These are phyloP conservation scores for Eubasilissa splendida DNA, from an alignment of 2,888 invertebrate genomes.

Conservation along the genomic window DNA sequence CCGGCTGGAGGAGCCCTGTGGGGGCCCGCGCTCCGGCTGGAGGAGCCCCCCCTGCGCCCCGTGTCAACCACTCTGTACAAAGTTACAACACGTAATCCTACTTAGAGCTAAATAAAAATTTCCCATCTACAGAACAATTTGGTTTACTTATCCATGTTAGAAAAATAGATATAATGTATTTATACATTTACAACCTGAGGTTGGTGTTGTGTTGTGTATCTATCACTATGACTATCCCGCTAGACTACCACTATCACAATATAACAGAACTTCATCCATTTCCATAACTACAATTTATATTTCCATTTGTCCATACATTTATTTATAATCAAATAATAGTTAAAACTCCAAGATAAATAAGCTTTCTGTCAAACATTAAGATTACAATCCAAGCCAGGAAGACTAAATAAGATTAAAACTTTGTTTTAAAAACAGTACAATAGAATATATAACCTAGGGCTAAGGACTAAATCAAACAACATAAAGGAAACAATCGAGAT, in stretches of 20 bases:
- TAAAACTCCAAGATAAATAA: slow-evolving; percentile 49
- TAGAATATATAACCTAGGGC: slow-evolving; percentile 51
- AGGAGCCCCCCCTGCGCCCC: slow-evolving; percentile 37
- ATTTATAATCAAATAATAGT: slow-evolving; percentile 49
- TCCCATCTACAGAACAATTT: slow-evolving; percentile 59
- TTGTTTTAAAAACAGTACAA: slow-evolving; percentile 57
- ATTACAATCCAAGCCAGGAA: slow-evolving; percentile 58
- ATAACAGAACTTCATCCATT: slow-evolving; percentile 53
- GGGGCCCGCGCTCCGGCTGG: background rate
- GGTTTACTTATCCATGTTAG: slow-evolving; percentile 57
- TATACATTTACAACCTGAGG: slow-evolving; percentile 56
- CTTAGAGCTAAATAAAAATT: slow-evolving; percentile 60
- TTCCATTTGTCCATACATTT: slow-evolving; percentile 44
- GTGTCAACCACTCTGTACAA: slow-evolving; percentile 62
- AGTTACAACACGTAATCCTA: slow-evolving; percentile 65
- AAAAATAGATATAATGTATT: slow-evolving; percentile 57
- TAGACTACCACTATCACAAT: slow-evolving; percentile 57
- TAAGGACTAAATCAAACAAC: slow-evolving; percentile 57
- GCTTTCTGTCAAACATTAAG: slow-evolving; percentile 53
- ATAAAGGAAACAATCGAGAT: slow-evolving; percentile 55
- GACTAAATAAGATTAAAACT: slow-evolving; percentile 57
- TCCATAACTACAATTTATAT: slow-evolving; percentile 53
- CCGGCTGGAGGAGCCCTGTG: background rate
- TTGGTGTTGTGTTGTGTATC: slow-evolving; percentile 34
- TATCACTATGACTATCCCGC: slow-evolving; percentile 37